Conservation (phyloP, 2,888 invertebrate genomes). For the Rugalucina vietnamica region DNA sequence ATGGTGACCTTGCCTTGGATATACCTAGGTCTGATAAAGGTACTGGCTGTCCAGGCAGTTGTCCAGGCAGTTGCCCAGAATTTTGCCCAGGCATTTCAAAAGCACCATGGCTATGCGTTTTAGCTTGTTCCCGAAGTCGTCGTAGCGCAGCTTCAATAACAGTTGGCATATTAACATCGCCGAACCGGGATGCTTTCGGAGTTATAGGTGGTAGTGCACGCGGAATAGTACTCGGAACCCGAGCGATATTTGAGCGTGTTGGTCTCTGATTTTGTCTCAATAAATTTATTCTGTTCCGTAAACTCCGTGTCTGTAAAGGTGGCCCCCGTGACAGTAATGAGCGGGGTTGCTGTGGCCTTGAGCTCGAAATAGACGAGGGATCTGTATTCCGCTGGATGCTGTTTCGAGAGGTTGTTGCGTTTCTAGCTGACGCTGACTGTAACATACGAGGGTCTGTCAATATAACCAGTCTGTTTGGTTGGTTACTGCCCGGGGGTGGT, state of each 20-base stretch:
- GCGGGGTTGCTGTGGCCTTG: neutral
- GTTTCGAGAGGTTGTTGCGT: neutral
- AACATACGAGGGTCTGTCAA: constrained; percentile 39
- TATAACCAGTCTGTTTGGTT: constrained; percentile 54
- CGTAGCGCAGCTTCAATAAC: constrained; percentile 49
- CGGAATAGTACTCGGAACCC: constrained; percentile 30
- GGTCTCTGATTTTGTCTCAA: constrained; percentile 8
- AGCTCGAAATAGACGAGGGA: constrained; percentile 21
- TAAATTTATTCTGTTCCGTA: constrained; percentile 34
- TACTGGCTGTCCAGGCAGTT: neutral
- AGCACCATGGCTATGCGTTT: neutral
- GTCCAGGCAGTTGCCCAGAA: too few relatives aligned
- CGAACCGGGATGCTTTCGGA: constrained; percentile 46
- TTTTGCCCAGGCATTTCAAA: too few relatives aligned
- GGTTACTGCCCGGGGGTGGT: constrained; percentile 55
- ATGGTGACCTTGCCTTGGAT: neutral
- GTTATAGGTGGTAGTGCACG: constrained; percentile 34
- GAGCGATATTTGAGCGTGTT: constrained; percentile 45
- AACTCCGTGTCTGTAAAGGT: constrained; percentile 18
- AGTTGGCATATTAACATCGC: constrained; percentile 55
- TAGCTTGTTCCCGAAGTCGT: constrained; percentile 36
- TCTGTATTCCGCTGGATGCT: neutral
- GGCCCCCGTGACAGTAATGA: neutral
- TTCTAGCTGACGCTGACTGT: neutral
- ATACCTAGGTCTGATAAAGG: neutral